Percentiles rank a stretch among this genome's conserved stretches.
Evolutionary conservation across 2,113 vertebrate genomes (phyloP).

Genomic region (Microcebus ravelobensis): DNA sequence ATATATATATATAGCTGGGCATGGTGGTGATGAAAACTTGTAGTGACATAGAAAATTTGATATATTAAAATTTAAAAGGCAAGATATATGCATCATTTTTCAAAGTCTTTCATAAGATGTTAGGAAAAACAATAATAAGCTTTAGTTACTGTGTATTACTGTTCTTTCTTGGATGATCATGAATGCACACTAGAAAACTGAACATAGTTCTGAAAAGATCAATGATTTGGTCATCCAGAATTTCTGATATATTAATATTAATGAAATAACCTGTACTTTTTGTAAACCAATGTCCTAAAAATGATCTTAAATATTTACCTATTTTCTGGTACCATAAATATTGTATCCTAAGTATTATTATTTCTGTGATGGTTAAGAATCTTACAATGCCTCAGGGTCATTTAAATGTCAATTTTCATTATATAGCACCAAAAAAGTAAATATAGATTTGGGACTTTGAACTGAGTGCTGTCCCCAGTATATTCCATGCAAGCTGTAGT

Average conservation of each 20-base stretch:
- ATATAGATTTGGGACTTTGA: background rate
- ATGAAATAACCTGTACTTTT: background rate
- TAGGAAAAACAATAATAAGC: background rate
- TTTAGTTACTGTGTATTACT: background rate
- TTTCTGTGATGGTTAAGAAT: background rate
- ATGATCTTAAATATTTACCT: background rate
- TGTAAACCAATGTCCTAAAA: background rate
- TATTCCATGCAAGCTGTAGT: background rate
- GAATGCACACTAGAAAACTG: background rate
- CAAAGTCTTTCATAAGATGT: background rate
- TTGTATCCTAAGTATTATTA: background rate
- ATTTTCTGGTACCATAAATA: background rate
- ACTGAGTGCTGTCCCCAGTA: background rate
- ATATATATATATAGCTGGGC: too few relatives aligned
- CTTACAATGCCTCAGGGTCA: background rate
- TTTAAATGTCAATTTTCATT: conserved; percentile 25
- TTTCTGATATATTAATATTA: background rate
- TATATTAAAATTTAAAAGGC: background rate
- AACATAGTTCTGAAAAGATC: background rate
- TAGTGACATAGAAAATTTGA: background rate
- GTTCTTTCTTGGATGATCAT: background rate
- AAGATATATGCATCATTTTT: background rate
- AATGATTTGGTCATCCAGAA: background rate
- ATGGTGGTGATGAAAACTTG: background rate
- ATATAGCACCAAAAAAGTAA: background rate